These are phyloP conservation scores for Idaea dimidiata DNA, from an alignment of 2,888 invertebrate species.

Conservation along the genomic window DNA sequence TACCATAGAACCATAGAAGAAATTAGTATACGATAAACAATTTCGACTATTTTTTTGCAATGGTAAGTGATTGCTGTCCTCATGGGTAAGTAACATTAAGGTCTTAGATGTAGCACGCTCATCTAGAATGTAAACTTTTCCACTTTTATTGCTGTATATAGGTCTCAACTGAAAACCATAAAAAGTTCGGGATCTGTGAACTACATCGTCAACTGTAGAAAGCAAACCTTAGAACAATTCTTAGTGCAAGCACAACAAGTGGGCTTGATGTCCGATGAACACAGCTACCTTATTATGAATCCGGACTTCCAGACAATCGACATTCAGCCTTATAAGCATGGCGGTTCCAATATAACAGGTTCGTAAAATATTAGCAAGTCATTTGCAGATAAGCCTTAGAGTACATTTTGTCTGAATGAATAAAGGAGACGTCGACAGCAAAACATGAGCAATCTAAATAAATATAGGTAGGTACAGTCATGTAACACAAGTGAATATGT, in stretches of 20 bases:
- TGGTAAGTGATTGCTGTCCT: neutral
- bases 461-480: neutral
- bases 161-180: constrained; percentile 85
- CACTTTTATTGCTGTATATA: constrained; percentile 43
- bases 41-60: constrained; percentile 5
- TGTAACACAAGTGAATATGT: too few relatives aligned
- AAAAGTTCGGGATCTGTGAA: constrained; percentile 85
- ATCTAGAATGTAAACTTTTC: neutral
- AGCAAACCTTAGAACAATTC: constrained; percentile 62
- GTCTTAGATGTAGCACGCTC: too few relatives aligned
- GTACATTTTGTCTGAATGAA: neutral
- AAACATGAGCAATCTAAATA: constrained; percentile 10
- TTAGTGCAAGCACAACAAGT: constrained; percentile 89
- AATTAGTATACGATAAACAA: too few relatives aligned
- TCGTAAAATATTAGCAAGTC: neutral
- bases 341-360: constrained; percentile 92
- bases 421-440: neutral
- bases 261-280: constrained; percentile 89
- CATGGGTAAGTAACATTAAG: too few relatives aligned
- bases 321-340: constrained; percentile 87
- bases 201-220: constrained; percentile 87
- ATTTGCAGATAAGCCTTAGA: neutral
- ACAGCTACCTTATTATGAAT: constrained; percentile 89
- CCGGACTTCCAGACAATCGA: constrained; percentile 91
- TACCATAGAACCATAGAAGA: too few relatives aligned